Evolutionary conservation across 2,888 invertebrate genomes (phyloP).

Genomic region (Drosophila bunnanda): DNA sequence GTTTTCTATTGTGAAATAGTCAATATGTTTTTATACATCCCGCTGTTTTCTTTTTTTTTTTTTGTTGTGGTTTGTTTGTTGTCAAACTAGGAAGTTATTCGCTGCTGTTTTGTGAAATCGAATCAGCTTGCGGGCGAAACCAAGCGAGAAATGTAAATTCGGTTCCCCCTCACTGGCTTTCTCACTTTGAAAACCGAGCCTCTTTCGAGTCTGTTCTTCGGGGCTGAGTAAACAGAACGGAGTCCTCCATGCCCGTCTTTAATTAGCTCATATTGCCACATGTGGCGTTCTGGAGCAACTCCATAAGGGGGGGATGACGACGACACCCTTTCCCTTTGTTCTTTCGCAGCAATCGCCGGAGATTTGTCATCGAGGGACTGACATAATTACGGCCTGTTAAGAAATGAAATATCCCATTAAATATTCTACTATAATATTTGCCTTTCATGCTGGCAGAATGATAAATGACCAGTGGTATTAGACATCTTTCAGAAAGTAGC

Average conservation of each 20-base stretch:
- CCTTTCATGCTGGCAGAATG: constrained; percentile 14
- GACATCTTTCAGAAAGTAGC: constrained; percentile 15
- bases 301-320: not conserved
- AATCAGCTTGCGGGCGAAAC: constrained; percentile 34
- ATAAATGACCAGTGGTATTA: constrained; percentile 29
- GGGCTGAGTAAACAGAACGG: constrained; percentile 50
- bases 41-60: constrained; percentile 2
- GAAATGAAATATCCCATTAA: constrained; percentile 68
- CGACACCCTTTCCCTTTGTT: constrained; percentile 43
- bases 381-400: constrained; percentile 66
- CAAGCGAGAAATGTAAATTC: constrained; percentile 27
- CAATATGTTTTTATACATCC: constrained; percentile 39
- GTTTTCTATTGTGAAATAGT: constrained; percentile 45
- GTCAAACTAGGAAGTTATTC: constrained; percentile 47
- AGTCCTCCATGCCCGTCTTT: constrained; percentile 49
- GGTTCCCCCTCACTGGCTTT: constrained; percentile 12
- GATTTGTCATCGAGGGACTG: constrained; percentile 49
- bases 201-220: constrained; percentile 38
- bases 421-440: constrained; percentile 46
- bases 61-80: constrained; percentile 8
- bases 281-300: constrained; percentile 41
- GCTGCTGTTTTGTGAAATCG: constrained; percentile 31
- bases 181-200: constrained; percentile 27
- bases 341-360: constrained; percentile 26
- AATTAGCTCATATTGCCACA: constrained; percentile 71